Base-by-base conservation (phyloP, 2,797 vertebrate species). In the Spea hammondii region DNA sequence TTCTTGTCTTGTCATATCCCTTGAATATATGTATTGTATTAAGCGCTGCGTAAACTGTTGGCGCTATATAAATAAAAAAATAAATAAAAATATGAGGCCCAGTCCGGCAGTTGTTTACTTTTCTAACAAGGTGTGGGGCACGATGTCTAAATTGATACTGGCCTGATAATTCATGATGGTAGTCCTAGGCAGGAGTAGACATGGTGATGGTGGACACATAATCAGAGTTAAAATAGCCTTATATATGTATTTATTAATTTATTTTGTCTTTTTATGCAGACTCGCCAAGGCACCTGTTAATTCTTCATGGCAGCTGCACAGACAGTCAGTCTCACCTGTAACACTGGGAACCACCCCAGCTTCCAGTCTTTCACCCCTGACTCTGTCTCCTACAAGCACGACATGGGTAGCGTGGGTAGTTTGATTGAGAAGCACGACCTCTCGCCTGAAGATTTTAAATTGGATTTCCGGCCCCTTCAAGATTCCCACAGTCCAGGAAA, bases 361-460 rank as follows among this genome's bases (percentile, higher is more conserved):
- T 88, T 92, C 51, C 84, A 85, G 82, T 78, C 84, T 76, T 85
- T 88, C 32, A 90, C 92, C 75, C 85, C 80, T 0, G 85, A 83
- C 83, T 87, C 91, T 0, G 55, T 79, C 6, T 85, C 90, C 0
- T 85, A 89, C 10, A 88, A 87, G 72, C 91, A 92, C 89, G 89
- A 88, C 87, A 99, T 99, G 98, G 98, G 98, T 85, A 99, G 97
- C 0, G 97, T 99, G 81, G 95, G 98, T 85, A 99, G 98, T 86
- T 92, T 99, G 85, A 93, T 99, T 85, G 97, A 98, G 88, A 94
- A 94, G 82, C 93, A 96, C 4, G 95, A 97, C 14, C 87, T 93
- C 60, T 92, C 94, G 17, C 92, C 94, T 0, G 88, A 92, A 83
- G 89, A 90, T n/a, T 86, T 92, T 46, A 95, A 92, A 86, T 86